Conservation (phyloP, 2,113 vertebrate species). For the Theristicus caerulescens region DNA sequence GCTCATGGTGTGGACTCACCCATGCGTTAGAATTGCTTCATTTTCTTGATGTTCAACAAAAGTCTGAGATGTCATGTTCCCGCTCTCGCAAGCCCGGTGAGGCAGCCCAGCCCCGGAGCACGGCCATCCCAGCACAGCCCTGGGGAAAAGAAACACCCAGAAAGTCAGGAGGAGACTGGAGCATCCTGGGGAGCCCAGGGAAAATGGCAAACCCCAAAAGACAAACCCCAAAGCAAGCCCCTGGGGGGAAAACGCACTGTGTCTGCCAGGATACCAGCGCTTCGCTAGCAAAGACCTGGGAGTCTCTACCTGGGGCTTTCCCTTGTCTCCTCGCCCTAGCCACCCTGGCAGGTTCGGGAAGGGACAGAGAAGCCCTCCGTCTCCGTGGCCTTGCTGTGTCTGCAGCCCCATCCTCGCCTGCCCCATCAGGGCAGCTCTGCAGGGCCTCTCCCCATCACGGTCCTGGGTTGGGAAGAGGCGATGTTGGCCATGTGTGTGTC, state of each 20-base stretch:
- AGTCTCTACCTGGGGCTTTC: not conserved
- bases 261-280: not conserved
- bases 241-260: not conserved
- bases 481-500: not conserved
- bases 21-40: not conserved
- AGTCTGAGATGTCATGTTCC: not conserved
- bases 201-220: not conserved
- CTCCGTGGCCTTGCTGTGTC: not conserved
- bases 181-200: not conserved
- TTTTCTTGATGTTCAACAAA: not conserved
- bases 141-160: not conserved
- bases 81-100: not conserved
- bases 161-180: not conserved
- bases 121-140: not conserved
- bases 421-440: not conserved
- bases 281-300: not conserved
- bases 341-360: not conserved
- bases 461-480: not conserved
- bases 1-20: not conserved
- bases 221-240: not conserved
- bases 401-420: not conserved
- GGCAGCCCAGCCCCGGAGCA: not conserved
- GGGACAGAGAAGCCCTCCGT: not conserved
- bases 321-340: not conserved
- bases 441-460: not conserved